These are phyloP conservation scores for Coelopa frigida DNA, from an alignment of 1,140 invertebrate genomes.

Conservation along the genomic window DNA sequence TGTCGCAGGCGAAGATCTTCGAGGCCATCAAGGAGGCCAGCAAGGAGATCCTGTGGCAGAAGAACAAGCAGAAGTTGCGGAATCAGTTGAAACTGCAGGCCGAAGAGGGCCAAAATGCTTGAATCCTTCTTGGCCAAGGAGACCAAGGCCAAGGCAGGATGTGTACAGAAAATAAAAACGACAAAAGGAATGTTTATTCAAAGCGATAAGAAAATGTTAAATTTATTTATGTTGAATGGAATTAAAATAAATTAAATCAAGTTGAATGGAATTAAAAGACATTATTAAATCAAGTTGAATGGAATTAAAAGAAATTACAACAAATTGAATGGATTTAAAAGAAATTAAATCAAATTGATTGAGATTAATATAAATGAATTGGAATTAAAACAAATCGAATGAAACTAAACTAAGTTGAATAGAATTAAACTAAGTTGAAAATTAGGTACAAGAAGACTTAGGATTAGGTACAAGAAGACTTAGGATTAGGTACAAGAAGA, in stretches of 20 bases:
- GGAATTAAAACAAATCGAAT: background rate
- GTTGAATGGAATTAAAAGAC: too few relatives aligned
- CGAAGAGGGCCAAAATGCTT: background rate
- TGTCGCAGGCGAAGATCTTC: constrained; percentile 68
- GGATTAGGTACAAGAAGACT: background rate
- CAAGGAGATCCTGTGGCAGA: constrained; percentile 55
- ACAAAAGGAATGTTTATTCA: too few relatives aligned
- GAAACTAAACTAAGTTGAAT: too few relatives aligned
- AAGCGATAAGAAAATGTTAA: background rate
- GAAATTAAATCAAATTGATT: background rate
- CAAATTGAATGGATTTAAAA: background rate
- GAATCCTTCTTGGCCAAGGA: too few relatives aligned
- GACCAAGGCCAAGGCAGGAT: too few relatives aligned
- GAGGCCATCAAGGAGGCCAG: constrained; percentile 69
- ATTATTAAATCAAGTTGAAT: too few relatives aligned
- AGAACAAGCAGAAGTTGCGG: constrained; percentile 33
- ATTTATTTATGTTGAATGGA: too few relatives aligned
- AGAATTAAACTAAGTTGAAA: too few relatives aligned
- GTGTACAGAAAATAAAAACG: too few relatives aligned
- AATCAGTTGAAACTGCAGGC: constrained; percentile 20
- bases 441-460: too few relatives aligned
- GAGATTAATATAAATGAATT: background rate
- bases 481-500: background rate
- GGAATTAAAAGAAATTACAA: too few relatives aligned
- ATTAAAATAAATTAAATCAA: too few relatives aligned